phyloP scores from a whole-genome alignment of 2,797 vertebrate genomes.

The Poeciliopsis paucimaculata region DNA sequence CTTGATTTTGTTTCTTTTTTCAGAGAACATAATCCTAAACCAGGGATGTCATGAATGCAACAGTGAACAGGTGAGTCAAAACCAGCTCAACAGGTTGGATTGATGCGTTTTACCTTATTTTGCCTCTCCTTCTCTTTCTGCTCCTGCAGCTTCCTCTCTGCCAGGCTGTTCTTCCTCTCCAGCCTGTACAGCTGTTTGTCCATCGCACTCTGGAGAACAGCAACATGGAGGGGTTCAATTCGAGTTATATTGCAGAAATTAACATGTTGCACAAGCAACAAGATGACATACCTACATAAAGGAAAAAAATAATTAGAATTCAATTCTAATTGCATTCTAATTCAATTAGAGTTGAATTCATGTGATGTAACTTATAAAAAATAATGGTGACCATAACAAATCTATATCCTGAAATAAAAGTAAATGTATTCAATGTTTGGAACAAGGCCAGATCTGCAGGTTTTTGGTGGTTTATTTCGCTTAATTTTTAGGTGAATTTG shows the following conservation, averaged over 20 bases:
- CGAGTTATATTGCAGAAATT: background rate
- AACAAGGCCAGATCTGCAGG: background rate
- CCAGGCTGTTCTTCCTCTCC: slow-evolving; percentile 68
- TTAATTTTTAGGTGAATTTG: background rate
- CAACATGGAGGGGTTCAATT: background rate
- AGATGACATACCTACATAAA: background rate
- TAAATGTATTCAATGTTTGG: background rate
- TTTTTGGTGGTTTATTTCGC: background rate
- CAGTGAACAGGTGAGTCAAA: background rate
- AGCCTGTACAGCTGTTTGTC: slow-evolving; percentile 69
- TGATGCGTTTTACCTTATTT: slow-evolving; percentile 62
- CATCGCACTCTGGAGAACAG: slow-evolving; percentile 60
- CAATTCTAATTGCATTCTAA: too few relatives aligned
- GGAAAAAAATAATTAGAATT: background rate
- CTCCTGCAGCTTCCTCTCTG: slow-evolving; percentile 73
- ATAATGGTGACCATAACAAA: background rate
- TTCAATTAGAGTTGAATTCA: too few relatives aligned
- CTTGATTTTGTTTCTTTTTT: too few relatives aligned
- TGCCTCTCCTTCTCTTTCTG: slow-evolving; percentile 75
- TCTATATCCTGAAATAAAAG: background rate
- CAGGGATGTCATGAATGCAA: too few relatives aligned
- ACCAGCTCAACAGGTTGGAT: background rate
- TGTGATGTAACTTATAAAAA: background rate
- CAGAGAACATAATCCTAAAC: too few relatives aligned
- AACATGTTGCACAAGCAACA: background rate